Conservation (phyloP, 2,113 vertebrate species). For the Misgurnus anguillicaudatus region DNA sequence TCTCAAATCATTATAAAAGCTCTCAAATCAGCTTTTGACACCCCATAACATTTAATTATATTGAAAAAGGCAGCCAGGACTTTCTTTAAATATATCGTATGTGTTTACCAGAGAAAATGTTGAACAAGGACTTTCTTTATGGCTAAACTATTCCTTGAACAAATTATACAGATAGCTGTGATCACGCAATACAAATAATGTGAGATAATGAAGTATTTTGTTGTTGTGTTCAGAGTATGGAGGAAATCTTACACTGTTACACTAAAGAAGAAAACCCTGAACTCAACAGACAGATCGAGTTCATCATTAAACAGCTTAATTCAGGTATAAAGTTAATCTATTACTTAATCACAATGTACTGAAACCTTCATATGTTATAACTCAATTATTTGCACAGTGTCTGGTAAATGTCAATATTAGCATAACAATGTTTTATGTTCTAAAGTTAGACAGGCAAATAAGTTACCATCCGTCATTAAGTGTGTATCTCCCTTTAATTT, state of each 20-base stretch:
- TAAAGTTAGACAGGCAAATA: too few species aligned
- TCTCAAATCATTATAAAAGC: too few species aligned
- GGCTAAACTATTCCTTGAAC: not conserved
- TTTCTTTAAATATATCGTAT: too few species aligned
- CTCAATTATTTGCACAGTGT: not conserved
- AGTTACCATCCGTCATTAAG: too few species aligned
- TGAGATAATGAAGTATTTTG: slow-evolving; percentile 42
- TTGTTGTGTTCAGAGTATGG: slow-evolving; percentile 80
- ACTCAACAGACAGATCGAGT: slow-evolving; percentile 90
- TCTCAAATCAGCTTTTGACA: too few species aligned
- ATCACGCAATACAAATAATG: not conserved
- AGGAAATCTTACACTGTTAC: slow-evolving; percentile 92
- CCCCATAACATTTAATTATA: too few species aligned
- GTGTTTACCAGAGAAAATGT: too few species aligned
- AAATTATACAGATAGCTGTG: not conserved
- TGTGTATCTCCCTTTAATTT: not conserved
- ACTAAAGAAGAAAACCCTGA: slow-evolving; percentile 86
- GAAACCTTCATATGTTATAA: too few species aligned
- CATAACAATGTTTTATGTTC: too few species aligned
- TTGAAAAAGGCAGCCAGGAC: too few species aligned
- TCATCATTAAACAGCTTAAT: slow-evolving; percentile 91
- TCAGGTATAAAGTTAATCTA: slow-evolving; percentile 76
- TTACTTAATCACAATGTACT: not conserved
- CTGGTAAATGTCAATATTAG: too few species aligned
- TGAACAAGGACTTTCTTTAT: too few species aligned